These are phyloP conservation scores for Andrena camellia DNA, from an alignment of 2,888 invertebrate species.

Conservation along the genomic window DNA sequence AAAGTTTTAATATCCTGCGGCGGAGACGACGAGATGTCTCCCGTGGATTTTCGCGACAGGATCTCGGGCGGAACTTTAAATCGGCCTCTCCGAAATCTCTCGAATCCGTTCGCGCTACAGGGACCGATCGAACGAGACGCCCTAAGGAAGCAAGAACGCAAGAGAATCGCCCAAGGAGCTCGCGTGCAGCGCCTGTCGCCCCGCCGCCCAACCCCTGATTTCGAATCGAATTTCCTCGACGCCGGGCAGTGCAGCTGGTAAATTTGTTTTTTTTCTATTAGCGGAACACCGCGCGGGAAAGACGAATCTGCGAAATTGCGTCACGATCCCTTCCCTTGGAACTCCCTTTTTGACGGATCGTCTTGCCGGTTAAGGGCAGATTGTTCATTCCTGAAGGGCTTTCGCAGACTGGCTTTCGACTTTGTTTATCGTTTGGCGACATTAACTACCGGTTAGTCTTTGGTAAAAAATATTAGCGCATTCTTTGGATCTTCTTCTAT, in stretches of 20 bases:
- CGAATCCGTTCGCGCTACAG: slow-evolving; percentile 20
- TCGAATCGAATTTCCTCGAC: slow-evolving; percentile 71
- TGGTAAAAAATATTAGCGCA: not conserved
- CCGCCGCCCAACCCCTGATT: slow-evolving; percentile 49
- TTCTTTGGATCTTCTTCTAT: not conserved
- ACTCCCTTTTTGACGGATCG: not conserved
- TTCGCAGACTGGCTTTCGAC: not conserved
- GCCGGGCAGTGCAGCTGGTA: slow-evolving; percentile 58
- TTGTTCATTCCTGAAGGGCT: not conserved
- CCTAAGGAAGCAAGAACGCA: slow-evolving; percentile 3
- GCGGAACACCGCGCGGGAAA: slow-evolving; percentile 53
- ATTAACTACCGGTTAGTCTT: not conserved
- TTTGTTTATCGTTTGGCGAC: not conserved
- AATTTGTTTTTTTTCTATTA: slow-evolving; percentile 80
- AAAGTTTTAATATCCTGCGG: slow-evolving; percentile 69
- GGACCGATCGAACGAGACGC: slow-evolving; percentile 31
- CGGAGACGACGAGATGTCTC: slow-evolving; percentile 26
- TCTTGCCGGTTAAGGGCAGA: not conserved
- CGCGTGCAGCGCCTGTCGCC: slow-evolving; percentile 58
- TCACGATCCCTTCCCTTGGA: too few species aligned
- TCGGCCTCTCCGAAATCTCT: slow-evolving; percentile 48
- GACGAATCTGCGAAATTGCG: slow-evolving; percentile 73
- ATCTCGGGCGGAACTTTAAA: slow-evolving; percentile 58
- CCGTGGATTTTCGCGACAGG: slow-evolving; percentile 47
- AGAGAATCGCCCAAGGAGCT: slow-evolving; percentile 45